Conservation (phyloP, 2,113 vertebrate species). For the Rhodinocichla rosea region DNA sequence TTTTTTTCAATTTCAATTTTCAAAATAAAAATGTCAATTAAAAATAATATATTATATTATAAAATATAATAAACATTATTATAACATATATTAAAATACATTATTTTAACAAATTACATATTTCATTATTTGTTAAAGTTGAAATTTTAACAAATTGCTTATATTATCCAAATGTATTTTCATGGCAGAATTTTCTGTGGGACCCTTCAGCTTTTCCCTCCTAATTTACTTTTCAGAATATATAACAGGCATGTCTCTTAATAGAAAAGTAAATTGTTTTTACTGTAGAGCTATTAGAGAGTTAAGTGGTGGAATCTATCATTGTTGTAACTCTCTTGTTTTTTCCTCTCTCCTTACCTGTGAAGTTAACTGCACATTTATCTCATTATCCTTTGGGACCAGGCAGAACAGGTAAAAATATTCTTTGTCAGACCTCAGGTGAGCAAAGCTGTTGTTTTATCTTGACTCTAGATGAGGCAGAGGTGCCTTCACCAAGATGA, state of each 20-base stretch:
- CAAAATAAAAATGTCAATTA: neutral
- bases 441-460: neutral
- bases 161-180: neutral
- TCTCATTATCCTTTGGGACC: neutral
- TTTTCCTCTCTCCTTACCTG: neutral
- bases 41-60: neutral
- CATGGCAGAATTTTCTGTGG: neutral
- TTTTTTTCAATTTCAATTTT: neutral
- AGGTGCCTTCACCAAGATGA: neutral
- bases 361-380: neutral
- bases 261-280: neutral
- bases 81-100: neutral
- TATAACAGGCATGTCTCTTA: neutral
- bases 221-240: neutral
- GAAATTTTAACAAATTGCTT: neutral
- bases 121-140: neutral
- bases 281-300: neutral
- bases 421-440: neutral
- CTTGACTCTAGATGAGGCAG: neutral
- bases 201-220: neutral
- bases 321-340: rapidly evolving
- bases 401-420: neutral
- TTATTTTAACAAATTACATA: neutral
- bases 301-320: neutral
- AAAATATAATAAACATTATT: neutral